Conservation (phyloP, 92 coral and sea anemone species). For the Actinernus sp. region DNA sequence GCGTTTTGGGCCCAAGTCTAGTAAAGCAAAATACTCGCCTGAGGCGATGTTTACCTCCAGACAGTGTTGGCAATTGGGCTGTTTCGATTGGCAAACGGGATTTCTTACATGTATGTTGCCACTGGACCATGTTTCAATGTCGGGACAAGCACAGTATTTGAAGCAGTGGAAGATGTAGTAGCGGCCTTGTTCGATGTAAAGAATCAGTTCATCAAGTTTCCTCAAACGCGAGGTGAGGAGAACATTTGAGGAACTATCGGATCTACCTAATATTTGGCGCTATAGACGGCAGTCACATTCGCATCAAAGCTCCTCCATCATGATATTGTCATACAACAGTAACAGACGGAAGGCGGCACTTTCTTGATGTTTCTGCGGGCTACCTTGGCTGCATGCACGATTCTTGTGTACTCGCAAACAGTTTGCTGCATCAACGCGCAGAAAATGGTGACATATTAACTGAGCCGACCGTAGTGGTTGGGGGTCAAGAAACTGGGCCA, state of each 20-base stretch:
- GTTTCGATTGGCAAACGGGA: no score
- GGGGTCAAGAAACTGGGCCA: background rate
- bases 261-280: no score
- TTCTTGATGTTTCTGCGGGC: background rate
- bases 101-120: background rate
- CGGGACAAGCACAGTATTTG: background rate
- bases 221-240: background rate
- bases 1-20: no score
- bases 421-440: background rate
- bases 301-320: no score
- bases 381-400: background rate
- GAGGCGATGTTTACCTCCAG: background rate
- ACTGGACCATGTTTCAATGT: background rate
- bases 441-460: background rate
- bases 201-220: background rate
- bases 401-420: background rate
- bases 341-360: background rate
- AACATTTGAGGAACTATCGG: background rate
- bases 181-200: background rate
- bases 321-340: background rate
- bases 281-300: no score
- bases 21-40: no score
- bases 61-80: background rate
- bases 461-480: background rate
- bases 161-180: background rate